Evolutionary conservation across 35 echinoderm and acorn worm species (phyloP).

Genomic region (Holothuria glaberrima): DNA sequence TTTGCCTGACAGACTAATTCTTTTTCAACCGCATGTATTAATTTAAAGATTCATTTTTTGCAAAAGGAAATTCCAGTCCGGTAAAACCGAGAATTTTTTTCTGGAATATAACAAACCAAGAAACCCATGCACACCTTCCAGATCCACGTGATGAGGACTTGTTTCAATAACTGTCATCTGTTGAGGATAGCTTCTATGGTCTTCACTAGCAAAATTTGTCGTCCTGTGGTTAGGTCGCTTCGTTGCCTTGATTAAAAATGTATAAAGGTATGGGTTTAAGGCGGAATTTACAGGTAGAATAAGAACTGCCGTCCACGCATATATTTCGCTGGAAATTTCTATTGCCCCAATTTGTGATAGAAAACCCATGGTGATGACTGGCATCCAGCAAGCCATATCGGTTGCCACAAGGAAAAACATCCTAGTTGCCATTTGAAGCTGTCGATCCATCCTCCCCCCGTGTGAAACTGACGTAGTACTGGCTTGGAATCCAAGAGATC

Average conservation of each 20-base stretch:
- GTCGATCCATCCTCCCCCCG: conserved; percentile 8
- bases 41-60: too few relatives aligned
- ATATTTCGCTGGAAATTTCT: conserved; percentile 30
- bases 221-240: too few relatives aligned
- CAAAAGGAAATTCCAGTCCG: too few relatives aligned
- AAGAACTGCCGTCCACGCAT: conserved; percentile 72
- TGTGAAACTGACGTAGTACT: neutral
- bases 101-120: too few relatives aligned
- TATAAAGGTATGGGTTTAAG: conserved; percentile 72
- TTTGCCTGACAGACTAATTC: too few relatives aligned
- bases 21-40: too few relatives aligned
- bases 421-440: conserved; percentile 68
- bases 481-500: neutral
- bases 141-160: too few relatives aligned
- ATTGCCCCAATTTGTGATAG: conserved; percentile 38
- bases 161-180: too few relatives aligned
- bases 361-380: conserved; percentile 64
- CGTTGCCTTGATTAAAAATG: conserved; percentile 17
- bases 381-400: conserved; percentile 67
- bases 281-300: conserved; percentile 72
- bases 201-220: too few relatives aligned
- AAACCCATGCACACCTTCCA: too few relatives aligned
- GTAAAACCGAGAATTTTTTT: too few relatives aligned
- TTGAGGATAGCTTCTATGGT: too few relatives aligned
- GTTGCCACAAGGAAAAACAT: conserved; percentile 62